These are phyloP conservation scores for Rhadinocentrus ornatus DNA, from an alignment of 2,797 vertebrate species.

Conservation along the genomic window DNA sequence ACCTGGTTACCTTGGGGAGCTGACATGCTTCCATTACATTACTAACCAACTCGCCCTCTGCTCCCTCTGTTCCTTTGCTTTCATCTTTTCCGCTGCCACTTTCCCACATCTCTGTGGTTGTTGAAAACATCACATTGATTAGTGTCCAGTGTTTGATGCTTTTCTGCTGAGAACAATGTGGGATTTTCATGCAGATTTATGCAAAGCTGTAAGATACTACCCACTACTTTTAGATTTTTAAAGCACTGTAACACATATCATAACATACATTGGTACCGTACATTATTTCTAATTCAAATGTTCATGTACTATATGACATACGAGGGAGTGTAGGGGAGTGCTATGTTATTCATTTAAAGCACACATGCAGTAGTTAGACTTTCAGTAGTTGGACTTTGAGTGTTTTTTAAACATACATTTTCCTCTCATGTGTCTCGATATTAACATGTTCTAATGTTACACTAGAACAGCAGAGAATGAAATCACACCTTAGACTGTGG, in stretches of 20 bases:
- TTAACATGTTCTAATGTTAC: no score
- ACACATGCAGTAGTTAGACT: no score
- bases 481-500: no score
- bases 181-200: conserved; percentile 31
- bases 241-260: background rate
- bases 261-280: background rate
- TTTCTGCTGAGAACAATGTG: conserved; percentile 11
- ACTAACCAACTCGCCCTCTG: conserved; percentile 25
- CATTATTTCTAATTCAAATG: conserved; percentile 17
- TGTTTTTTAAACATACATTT: no score
- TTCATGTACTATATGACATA: conserved; percentile 4
- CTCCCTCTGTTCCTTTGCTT: conserved; percentile 31
- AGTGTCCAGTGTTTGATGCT: conserved; percentile 48
- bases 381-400: no score
- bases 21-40: conserved; percentile 33
- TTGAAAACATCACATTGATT: conserved; percentile 46
- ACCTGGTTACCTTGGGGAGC: conserved; percentile 47
- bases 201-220: conserved; percentile 13
- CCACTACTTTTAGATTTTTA: background rate
- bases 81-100: conserved; percentile 49
- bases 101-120: conserved; percentile 52
- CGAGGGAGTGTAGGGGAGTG: background rate
- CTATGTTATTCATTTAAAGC: background rate
- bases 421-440: no score
- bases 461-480: no score